phyloP scores from a whole-genome alignment of 2,888 invertebrate species.

The Sisyra nigra region DNA sequence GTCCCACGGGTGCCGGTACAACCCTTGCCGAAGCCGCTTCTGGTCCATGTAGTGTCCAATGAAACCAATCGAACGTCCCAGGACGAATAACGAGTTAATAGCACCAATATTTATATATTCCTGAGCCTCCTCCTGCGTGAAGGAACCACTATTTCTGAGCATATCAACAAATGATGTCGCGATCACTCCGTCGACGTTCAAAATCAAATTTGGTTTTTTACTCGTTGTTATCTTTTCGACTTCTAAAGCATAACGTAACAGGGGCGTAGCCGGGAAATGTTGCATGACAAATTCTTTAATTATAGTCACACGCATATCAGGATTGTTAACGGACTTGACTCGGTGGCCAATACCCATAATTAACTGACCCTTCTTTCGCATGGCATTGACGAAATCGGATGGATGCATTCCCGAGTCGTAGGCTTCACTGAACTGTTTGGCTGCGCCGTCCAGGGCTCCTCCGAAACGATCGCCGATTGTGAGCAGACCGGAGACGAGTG shows the following conservation, averaged over 20 bases:
- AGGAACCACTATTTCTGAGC: conserved; percentile 83
- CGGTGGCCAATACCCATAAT: conserved; percentile 99
- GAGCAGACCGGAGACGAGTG: conserved; percentile 85
- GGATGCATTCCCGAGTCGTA: conserved; percentile 89
- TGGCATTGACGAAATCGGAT: conserved; percentile 96
- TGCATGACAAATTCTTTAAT: conserved; percentile 93
- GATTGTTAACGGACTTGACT: conserved; percentile 88
- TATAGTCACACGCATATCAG: conserved; percentile 94
- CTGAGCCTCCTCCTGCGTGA: conserved; percentile 91
- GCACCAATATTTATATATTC: conserved; percentile 96
- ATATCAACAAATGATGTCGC: conserved; percentile 96
- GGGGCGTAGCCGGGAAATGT: conserved; percentile 84
- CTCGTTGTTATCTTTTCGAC: conserved; percentile 98
- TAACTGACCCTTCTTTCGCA: conserved; percentile 90
- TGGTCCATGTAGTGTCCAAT: conserved; percentile 98
- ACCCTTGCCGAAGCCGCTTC: conserved; percentile 93
- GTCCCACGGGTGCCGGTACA: conserved; percentile 99
- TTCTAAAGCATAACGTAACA: conserved; percentile 90
- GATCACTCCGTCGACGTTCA: conserved; percentile 98
- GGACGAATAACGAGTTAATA: conserved; percentile 94
- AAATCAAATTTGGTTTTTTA: conserved; percentile 98
- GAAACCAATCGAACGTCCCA: conserved; percentile 96
- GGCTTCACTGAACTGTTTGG: conserved; percentile 91
- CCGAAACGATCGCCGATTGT: conserved; percentile 99
- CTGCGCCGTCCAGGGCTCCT: conserved; percentile 96